These are phyloP conservation scores for Piaya cayana DNA, from an alignment of 2,113 vertebrate species.

Conservation along the genomic window DNA sequence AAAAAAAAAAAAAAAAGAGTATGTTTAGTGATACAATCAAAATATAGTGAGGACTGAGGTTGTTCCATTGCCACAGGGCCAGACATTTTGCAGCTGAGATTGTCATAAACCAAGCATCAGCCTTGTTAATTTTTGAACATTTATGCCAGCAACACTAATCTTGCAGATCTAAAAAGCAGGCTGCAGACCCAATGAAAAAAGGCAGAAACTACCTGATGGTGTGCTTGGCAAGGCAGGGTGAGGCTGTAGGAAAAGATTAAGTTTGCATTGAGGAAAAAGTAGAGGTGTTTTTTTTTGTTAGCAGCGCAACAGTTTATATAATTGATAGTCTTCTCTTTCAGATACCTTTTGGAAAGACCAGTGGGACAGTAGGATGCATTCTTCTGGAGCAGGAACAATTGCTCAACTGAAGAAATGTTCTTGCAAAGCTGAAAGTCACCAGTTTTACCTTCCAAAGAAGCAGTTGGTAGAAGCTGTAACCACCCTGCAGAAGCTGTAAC, in stretches of 20 bases:
- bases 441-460: neutral
- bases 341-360: neutral
- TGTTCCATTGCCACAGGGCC: neutral
- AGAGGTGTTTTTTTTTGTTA: neutral
- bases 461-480: neutral
- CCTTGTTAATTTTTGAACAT: neutral
- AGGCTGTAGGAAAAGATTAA: neutral
- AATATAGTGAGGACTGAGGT: neutral
- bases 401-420: neutral
- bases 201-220: neutral
- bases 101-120: neutral
- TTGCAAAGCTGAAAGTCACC: neutral
- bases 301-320: neutral
- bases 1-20: neutral
- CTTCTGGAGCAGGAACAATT: neutral
- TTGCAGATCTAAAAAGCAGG: neutral
- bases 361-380: neutral
- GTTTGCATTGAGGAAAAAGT: neutral
- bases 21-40: neutral
- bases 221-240: neutral
- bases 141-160: neutral
- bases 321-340: neutral
- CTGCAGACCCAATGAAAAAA: neutral
- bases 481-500: neutral
- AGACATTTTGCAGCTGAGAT: conserved; percentile 10